Base-by-base conservation (phyloP, 2,888 invertebrate species). In the Horisme vitalbata region DNA sequence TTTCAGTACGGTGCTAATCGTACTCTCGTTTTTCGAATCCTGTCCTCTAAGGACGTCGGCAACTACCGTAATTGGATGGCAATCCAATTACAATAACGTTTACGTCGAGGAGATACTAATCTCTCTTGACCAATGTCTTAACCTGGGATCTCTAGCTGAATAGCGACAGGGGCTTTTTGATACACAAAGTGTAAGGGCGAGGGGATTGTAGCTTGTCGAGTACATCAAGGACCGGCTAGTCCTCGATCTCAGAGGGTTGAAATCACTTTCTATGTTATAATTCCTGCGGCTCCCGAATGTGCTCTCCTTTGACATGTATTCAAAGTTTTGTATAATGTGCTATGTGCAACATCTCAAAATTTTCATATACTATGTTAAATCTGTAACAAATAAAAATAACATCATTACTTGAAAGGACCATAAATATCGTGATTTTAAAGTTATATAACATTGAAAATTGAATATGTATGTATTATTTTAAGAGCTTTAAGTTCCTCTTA, bases 61-160 rank as follows among this genome's bases (percentile, higher is more conserved):
- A 60, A 71, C 72, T 76, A 74, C 72, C 68, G 61, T 61, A 63
- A 67, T 72, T 75, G 77, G 80, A 79, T 78, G 66, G 48, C 45
- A 73, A 75, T 78, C 80, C 80, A 74, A 73, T 57, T 38, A 12
- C 33, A 35, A 60, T 65, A 58, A 63, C 71, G 61, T 79, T 76
- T 88, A 86, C 69, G 86, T 79, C 31, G 82, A 83, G 53, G 79
- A 79, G 66, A 75, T 69, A 45, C 65, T 73, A 68, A 77, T 69
- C 75, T 89, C 88, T 86, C 84, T 75, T 24, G 88, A 87, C 79
- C 80, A 91, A 51, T 91, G 76, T 90, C 91, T 92, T 91, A 91
- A 91, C 68, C 91, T 90, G 55, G 92, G 92, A 68, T 92, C 92
- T 83, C 91, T 90, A 57, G 90, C 90, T 32, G 90, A 90, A 69